Base-by-base conservation (phyloP, 1,140 invertebrate genomes). In the Anoplophora glabripennis region DNA sequence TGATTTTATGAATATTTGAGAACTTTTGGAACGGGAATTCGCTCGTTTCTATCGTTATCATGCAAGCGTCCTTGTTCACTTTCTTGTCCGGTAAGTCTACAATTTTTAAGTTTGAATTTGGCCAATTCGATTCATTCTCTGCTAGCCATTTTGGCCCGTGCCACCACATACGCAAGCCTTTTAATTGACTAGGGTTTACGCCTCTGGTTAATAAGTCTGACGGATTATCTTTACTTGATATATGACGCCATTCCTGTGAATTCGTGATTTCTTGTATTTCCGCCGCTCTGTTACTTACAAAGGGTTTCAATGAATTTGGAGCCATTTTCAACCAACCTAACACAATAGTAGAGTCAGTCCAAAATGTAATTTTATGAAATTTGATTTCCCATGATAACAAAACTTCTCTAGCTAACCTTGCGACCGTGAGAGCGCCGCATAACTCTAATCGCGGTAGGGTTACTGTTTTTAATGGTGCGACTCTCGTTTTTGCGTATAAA, bases 201-300 rank as follows among this genome's bases (percentile, higher is more conserved):
- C 57, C 55, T 7, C 42, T 38, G 7, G 55, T 59, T 28, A 51
- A 12, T 11, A 66, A 33, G 52, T 74, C 73, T 0, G 71, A 71
- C 4, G 76, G 73, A 17, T 76, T 76, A 46, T 71, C 55, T 38
- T 45, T 40, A 8, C 71, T 65, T 1, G 53, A 36, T n/a, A 75
- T 64, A 17, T 77, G 62, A 8, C 56, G 14, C 73, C 74, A 76
- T 14, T 64, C 34, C 8, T 45, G 40, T 7, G 17, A 11, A 7
- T 53, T 7, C 0, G 68, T 61, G 7, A 63, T 21, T 15, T 69
- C 57, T 38, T 70, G 59, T 28, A 76, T 73, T 40, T 54, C 49
- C 0, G 60, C 28, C 2, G 72, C 63, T 28, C 67, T 37, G 57
- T 74, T 74, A 1, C 61, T 57, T 1, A 75, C 67, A 64, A 69